Evolutionary conservation across 2,888 invertebrate species (phyloP), one percentile per base, ranked within the genome.

Genomic region (Zaprionus bogoriensis): DNA sequence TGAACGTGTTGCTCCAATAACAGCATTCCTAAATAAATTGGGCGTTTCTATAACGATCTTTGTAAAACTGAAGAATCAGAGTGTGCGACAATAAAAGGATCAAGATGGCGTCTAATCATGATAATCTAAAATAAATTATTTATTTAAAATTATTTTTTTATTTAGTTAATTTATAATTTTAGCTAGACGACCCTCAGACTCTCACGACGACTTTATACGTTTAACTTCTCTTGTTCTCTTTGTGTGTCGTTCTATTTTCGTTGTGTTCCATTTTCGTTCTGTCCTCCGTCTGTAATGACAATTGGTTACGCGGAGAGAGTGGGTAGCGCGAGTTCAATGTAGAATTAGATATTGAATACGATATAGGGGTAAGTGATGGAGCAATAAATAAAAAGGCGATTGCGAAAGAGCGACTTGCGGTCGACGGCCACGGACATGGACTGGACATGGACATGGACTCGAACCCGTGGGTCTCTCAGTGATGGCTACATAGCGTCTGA

Each of bases 61-160:
- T n/a, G n/a, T n/a, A n/a, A n/a, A n/a, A n/a, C n/a, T n/a, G n/a
- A n/a, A n/a, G n/a, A n/a, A n/a, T n/a, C n/a, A n/a, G n/a, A n/a
- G n/a, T n/a, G n/a, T n/a, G n/a, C n/a, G n/a, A n/a, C n/a, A n/a
- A n/a, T n/a, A n/a, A n/a, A n/a, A n/a, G n/a, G n/a, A n/a, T n/a
- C n/a, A n/a, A n/a, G n/a, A n/a, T n/a, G n/a, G n/a, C n/a, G n/a
- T n/a, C n/a, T 53, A 22, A 38, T 12, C 10, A 19, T 38, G 38
- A 61, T 59, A 71, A 63, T 55, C 75, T 70, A 75, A 76, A 77
- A 77, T 77, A 67, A 80, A 67, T 80, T 66, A 80, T 74, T 79
- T 74, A 77, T 59, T 79, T 74, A 68, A 57, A 41, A 59, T 64
- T 52, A 50, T 70, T 66, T 71, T 73, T 57, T 77, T 59, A 73